Evolutionary conservation across 1,140 invertebrate genomes (phyloP), one percentile per base, ranked within the genome.

Genomic region (Mizuhopecten yessoensis): DNA sequence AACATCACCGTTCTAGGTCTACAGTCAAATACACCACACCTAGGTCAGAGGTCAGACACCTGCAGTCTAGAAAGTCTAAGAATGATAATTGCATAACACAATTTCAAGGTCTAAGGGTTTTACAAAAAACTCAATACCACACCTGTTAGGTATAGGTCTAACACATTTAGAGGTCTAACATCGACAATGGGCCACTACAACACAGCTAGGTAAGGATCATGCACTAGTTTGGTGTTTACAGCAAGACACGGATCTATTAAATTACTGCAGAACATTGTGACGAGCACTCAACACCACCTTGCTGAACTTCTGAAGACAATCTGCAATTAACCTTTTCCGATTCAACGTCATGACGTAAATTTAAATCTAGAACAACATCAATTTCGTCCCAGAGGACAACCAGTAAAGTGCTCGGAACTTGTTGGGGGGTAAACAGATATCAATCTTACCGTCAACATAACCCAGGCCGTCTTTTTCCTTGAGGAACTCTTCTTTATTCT

Each of bases 361-460:
- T 75, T 17, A 75, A 75, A 75, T 75, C 23, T 75, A 75, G 29
- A 29, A n/a, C 5, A 17, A 75, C 57, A 75, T 75, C 17, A 9
- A 75, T 75, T 75, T 75, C 29, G 57, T 45, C 57, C 23, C n/a
- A 29, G n/a, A 75, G 57, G 57, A 75, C 57, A 75, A n/a, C 5
- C 57, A 75, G 23, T 75, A n/a, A 29, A 75, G 57, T 75, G 57
- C 57, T 29, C 11, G 23, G 23, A 29, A 75, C 11, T n/a, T n/a
- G 1, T 75, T n/a, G 57, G 57, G n/a, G 57, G n/a, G 29, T n/a
- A n/a, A 75, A 29, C 2, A 75, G n/a, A n/a, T 75, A 7, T 11
- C 36, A 39, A 23, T 49, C 93, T 90, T 90, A 94, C 95, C 94
- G 86, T 95, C 94, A 45, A 95, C 94, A 86, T 92, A 91, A n/a